These are phyloP conservation scores for Synaphobranchus kaupii DNA, from an alignment of 2,797 vertebrate genomes.

Conservation along the genomic window DNA sequence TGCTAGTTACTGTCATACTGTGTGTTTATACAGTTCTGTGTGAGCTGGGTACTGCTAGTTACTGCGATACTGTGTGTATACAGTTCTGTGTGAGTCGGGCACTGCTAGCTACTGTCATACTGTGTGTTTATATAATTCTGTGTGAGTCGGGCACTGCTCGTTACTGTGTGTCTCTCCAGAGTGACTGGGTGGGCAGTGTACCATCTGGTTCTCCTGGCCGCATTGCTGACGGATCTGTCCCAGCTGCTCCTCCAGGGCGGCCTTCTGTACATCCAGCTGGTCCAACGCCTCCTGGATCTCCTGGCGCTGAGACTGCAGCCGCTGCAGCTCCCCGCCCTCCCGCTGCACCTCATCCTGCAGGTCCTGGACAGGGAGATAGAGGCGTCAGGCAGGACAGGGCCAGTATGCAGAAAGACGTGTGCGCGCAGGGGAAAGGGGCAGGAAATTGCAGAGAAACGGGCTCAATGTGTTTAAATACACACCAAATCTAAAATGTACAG, in stretches of 20 bases:
- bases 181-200: conserved; percentile 51
- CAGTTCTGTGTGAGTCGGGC: neutral
- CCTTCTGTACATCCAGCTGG: conserved; percentile 90
- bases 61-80: neutral
- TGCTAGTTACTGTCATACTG: too few species aligned
- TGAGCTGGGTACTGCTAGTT: neutral
- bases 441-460: too few species aligned
- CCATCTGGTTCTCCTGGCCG: conserved; percentile 86
- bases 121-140: too few species aligned
- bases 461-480: too few species aligned
- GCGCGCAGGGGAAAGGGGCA: too few species aligned
- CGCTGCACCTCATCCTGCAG: conserved; percentile 90
- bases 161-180: too few species aligned
- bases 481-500: too few species aligned
- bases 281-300: conserved; percentile 89
- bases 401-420: neutral
- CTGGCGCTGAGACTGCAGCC: conserved; percentile 87
- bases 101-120: neutral
- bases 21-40: neutral
- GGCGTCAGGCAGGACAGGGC: neutral
- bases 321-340: conserved; percentile 84
- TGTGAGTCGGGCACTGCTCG: too few species aligned
- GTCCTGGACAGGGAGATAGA: conserved; percentile 69
- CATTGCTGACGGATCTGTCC: conserved; percentile 86
- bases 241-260: conserved; percentile 88